These are phyloP conservation scores for Melinaea marsaeus DNA, from an alignment of 2,888 invertebrate species.

Conservation along the genomic window DNA sequence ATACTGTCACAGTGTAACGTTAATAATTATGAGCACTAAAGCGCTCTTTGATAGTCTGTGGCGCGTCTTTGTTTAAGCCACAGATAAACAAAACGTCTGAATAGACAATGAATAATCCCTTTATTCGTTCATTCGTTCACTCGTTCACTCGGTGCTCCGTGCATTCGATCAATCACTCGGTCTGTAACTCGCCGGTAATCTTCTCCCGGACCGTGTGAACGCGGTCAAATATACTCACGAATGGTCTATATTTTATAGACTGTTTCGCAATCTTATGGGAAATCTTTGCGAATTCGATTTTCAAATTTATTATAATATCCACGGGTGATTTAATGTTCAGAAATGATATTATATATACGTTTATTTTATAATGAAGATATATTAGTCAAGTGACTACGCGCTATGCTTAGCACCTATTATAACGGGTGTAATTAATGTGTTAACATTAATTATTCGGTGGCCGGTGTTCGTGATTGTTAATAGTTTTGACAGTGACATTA, in stretches of 20 bases:
- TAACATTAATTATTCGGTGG: conserved; percentile 6
- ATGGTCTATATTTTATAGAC: conserved; percentile 61
- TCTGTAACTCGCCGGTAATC: conserved; percentile 62
- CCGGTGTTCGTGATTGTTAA: conserved; percentile 8
- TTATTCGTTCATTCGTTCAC: conserved; percentile 58
- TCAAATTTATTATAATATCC: conserved; percentile 24
- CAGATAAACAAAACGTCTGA: conserved; percentile 24
- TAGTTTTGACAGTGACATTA: conserved; percentile 32
- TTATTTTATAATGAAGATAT: neutral
- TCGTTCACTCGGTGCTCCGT: conserved; percentile 43
- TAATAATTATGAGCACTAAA: conserved; percentile 8
- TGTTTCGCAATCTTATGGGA: conserved; percentile 62
- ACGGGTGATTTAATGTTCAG: neutral
- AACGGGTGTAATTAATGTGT: neutral
- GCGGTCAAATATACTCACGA: conserved; percentile 58
- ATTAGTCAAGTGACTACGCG: neutral
- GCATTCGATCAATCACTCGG: conserved; percentile 68
- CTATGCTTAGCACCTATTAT: neutral
- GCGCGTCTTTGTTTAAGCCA: conserved; percentile 14
- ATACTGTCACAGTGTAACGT: conserved; percentile 15
- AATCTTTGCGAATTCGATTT: conserved; percentile 31
- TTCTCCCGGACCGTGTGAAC: conserved; percentile 65
- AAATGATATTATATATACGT: neutral
- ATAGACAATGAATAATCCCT: conserved; percentile 45
- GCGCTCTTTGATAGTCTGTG: conserved; percentile 18